Evolutionary conservation across 2,113 vertebrate species (phyloP), one percentile per base, ranked within the genome.

Genomic region (Eolophus roseicapilla): DNA sequence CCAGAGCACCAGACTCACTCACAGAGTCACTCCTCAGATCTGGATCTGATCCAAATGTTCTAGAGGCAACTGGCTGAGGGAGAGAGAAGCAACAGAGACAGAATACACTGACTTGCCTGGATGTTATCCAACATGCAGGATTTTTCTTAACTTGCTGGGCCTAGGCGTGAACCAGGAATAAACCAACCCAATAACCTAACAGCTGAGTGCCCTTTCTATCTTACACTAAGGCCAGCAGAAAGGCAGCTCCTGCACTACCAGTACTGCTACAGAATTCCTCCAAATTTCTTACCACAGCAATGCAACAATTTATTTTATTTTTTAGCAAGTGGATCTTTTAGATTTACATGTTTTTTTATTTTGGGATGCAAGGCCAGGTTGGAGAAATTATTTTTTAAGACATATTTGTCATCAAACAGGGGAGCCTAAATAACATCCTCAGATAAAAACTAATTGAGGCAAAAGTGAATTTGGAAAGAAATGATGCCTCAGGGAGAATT

Each of bases 1-100:
- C 94, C 95, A 96, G 91, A 92, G 90, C 94, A 94, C 81, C 93
- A 95, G 94, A 88, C 92, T 91, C 13, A 7, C 86, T 93, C 90
- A 65, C 79, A 74, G 67, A 95, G 79, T 92, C 81, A 68, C 92
- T 89, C 92, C 92, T 79, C 93, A 89, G 91, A 92, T 79, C 74
- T 93, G 92, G 96, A 82, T 50, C 85, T 29, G 33, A 88, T 95
- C 82, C 96, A 97, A 93, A 96, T 91, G 86, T 88, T 95, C 95
- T 94, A 92, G 96, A 91, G 91, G 93, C 93, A 97, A 93, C 79
- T 92, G 92, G 91, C 89, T 93, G 92, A 59, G 75, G 57, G 62
- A 96, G 73, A 95, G 57, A 94, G 67, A 90, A 92, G 84, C 90
- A 90, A 92, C 85, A 88, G 57, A 96, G 92, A 88, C 53, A 81